Base-by-base conservation (phyloP, 2,113 vertebrate species). In the Thamnaconus septentrionalis region DNA sequence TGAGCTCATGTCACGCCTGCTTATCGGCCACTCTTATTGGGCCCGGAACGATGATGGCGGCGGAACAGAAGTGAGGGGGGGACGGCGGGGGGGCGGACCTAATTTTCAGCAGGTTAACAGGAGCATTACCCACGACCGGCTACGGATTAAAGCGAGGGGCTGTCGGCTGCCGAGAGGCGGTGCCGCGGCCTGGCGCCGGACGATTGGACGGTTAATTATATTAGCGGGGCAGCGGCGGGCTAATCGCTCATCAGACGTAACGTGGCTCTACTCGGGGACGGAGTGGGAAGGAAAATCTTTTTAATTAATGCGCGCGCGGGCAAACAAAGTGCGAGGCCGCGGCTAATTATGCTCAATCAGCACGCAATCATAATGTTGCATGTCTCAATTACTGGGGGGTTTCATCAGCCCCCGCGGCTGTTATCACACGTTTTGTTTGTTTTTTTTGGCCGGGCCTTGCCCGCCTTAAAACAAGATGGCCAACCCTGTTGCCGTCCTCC, bases 271-370 rank as follows among this genome's bases (percentile, higher is more conserved):
- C 50, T 58, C 50, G 3, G 59, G 66, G 54, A 0, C 45, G 45
- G 79, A 75, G 64, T 53, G 63, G 72, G 75, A 66, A 69, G 73
- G 54, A 84, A 81, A 83, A 84, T 57, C 48, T 8, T 57, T 72
- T 73, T 87, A 85, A 87, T 89, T 81, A 84, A 85, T 75, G 73
- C 64, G 79, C 64, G 79, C 75, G 59, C 75, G 50, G 61, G 76
- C 66, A 86, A 89, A 86, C 75, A 81, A 87, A 88, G 70, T 74
- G 63, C 18, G 76, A 84, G 82, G 73, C 78, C 77, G 51, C 5
- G 46, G 75, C 79, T 81, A 86, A 88, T 90, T 86, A 86, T 75
- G 76, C 79, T 84, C 81, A 83, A 86, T 89, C 87, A 88, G 82
- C 79, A 56, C 59, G 78, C 82, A 81, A 79, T 89, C 83, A 84